Evolutionary conservation across 2,888 invertebrate species (phyloP), one percentile per base, ranked within the genome.

Genomic region (Gryllus longicercus): DNA sequence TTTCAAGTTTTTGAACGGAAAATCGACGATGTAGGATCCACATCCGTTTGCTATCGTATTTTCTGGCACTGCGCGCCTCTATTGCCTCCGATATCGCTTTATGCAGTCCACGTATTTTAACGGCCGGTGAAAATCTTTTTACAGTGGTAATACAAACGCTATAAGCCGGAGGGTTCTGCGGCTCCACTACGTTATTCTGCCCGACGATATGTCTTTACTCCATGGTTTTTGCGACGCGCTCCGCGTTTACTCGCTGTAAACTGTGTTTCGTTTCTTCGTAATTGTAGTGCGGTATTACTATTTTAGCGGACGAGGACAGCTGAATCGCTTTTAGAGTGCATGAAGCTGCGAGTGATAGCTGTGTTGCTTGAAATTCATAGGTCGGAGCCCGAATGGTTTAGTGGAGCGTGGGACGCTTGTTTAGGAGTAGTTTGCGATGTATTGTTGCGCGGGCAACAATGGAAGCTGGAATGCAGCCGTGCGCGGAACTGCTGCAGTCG

Each of bases 241-340:
- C 16, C 1, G 63, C 14, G 63, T 16, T 63, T 63, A 63, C n/a
- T 16, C 63, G 63, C n/a, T 63, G 63, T 63, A 63, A 63, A 63
- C n/a, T 63, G 63, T 63, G 63, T 63, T 63, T 63, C n/a, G 63
- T 63, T 63, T 63, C 63, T 63, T 63, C 63, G 63, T 63, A 63
- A 63, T 63, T 63, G 63, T 63, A 18, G 63, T n/a, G 63, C 63
- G 63, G 63, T 18, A 63, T 63, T 63, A 63, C 63, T 63, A 63
- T 63, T 63, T 63, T 8, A 14, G 63, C 16, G 16, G 16, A 63
- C 63, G 63, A 14, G 63, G 63, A n/a, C 63, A 63, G 63, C n/a
- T 63, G 63, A n/a, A 63, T 63, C n/a, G 63, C 63, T 63, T 63
- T 63, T 16, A 5, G 63, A 16, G 63, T 63, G 63, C 63, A 16